Percentiles rank a stretch among this genome's conserved stretches.
Conservation (phyloP, 2,797 vertebrate genomes). For the Phataginus tetradactyla region DNA sequence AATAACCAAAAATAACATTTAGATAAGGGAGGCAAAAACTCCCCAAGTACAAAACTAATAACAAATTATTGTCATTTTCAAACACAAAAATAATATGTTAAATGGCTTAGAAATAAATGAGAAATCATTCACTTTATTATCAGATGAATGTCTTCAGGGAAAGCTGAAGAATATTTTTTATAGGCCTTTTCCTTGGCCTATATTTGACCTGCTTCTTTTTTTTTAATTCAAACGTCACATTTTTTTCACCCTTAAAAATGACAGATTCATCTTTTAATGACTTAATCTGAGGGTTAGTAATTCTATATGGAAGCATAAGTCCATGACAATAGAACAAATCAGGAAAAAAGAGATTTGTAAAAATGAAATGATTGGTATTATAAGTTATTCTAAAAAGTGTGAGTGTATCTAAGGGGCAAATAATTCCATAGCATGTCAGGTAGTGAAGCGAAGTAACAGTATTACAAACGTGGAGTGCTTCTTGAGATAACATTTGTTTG, state of each 20-base stretch:
- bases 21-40: background rate
- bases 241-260: slow-evolving; percentile 55
- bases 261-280: slow-evolving; percentile 70
- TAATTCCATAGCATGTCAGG: slow-evolving; percentile 34
- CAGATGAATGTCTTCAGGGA: slow-evolving; percentile 23
- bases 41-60: background rate
- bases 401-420: slow-evolving; percentile 32
- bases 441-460: slow-evolving; percentile 14
- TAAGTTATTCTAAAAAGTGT: slow-evolving; percentile 51
- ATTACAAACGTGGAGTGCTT: slow-evolving; percentile 37
- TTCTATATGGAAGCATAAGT: slow-evolving; percentile 52
- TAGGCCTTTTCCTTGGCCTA: slow-evolving; percentile 15
- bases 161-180: slow-evolving; percentile 46
- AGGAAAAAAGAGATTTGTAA: slow-evolving; percentile 34
- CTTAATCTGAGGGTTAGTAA: slow-evolving; percentile 62
- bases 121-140: slow-evolving; percentile 53
- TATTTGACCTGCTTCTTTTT: slow-evolving; percentile 43
- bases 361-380: slow-evolving; percentile 55
- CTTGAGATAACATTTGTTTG: slow-evolving; percentile 54
- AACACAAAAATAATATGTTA: background rate
- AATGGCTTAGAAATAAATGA: slow-evolving; percentile 43
- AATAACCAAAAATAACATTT: background rate
- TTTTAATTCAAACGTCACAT: slow-evolving; percentile 52
- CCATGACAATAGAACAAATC: slow-evolving; percentile 66
- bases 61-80: background rate